phyloP scores from a whole-genome alignment of 2,113 vertebrate species.

The Strigops habroptila region DNA sequence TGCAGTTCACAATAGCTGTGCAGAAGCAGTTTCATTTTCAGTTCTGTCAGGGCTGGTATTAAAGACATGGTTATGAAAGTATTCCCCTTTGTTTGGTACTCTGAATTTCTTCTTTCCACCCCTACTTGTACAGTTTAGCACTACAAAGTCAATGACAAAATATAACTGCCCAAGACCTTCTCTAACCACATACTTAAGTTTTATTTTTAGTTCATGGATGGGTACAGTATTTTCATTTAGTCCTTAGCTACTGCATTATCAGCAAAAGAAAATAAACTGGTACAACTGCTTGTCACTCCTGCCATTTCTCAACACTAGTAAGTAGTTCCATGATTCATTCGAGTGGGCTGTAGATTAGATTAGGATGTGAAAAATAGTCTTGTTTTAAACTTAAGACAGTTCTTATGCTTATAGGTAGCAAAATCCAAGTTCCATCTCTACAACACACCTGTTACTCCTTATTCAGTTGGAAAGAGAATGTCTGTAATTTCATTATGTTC shows the following conservation, averaged over 20 bases:
- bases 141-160: background rate
- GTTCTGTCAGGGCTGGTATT: background rate
- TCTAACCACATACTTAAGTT: background rate
- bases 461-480: conserved; percentile 28
- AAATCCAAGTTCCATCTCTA: background rate
- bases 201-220: background rate
- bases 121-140: background rate
- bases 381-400: background rate
- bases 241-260: background rate
- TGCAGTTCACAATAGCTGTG: background rate
- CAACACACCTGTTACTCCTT: background rate
- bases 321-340: conserved; percentile 4
- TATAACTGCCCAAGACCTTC: background rate
- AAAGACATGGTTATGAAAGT: background rate
- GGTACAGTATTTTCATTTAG: background rate
- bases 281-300: background rate
- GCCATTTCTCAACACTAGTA: background rate
- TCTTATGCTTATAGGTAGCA: background rate
- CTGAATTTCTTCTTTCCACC: background rate
- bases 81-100: background rate
- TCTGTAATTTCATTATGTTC: background rate
- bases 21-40: background rate
- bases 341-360: background rate
- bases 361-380: background rate
- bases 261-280: background rate